phyloP scores from a whole-genome alignment of 2,797 vertebrate species.

The Epinephelus malabaricus region DNA sequence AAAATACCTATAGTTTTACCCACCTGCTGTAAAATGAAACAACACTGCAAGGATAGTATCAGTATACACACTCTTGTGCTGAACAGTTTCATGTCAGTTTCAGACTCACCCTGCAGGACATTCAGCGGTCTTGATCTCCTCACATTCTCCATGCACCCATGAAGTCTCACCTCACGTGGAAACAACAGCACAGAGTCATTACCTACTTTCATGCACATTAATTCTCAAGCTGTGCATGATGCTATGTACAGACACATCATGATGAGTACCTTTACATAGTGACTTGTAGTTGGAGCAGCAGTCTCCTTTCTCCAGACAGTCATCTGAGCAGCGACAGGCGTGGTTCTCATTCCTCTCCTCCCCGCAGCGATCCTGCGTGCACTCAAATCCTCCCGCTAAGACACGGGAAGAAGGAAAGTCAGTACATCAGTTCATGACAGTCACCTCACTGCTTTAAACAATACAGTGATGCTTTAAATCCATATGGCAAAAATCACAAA shows the following conservation, averaged over 20 bases:
- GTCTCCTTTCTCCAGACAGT: conserved; percentile 93
- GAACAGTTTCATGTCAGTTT: neutral
- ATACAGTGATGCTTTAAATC: neutral
- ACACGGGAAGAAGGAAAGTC: neutral
- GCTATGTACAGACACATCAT: accelerated
- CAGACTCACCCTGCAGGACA: conserved; percentile 94
- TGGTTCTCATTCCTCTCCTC: conserved; percentile 91
- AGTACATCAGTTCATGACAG: neutral
- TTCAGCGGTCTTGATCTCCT: conserved; percentile 91
- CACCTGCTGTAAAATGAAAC: neutral
- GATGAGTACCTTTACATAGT: conserved; percentile 89
- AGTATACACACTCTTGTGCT: neutral
- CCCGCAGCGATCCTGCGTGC: conserved; percentile 91
- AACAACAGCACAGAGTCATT: conserved; percentile 11
- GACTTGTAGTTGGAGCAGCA: conserved; percentile 97
- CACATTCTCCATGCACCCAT: conserved; percentile 94
- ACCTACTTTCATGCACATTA: accelerated
- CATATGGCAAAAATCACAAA: neutral
- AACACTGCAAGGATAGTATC: neutral
- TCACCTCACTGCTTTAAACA: neutral
- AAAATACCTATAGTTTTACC: neutral
- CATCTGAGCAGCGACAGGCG: conserved; percentile 96
- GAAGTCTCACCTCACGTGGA: conserved; percentile 87
- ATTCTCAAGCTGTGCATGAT: too few species aligned
- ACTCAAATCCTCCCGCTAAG: conserved; percentile 94